These are phyloP conservation scores for Dendroctonus ponderosae DNA, from an alignment of 1,140 invertebrate genomes.

Conservation along the genomic window DNA sequence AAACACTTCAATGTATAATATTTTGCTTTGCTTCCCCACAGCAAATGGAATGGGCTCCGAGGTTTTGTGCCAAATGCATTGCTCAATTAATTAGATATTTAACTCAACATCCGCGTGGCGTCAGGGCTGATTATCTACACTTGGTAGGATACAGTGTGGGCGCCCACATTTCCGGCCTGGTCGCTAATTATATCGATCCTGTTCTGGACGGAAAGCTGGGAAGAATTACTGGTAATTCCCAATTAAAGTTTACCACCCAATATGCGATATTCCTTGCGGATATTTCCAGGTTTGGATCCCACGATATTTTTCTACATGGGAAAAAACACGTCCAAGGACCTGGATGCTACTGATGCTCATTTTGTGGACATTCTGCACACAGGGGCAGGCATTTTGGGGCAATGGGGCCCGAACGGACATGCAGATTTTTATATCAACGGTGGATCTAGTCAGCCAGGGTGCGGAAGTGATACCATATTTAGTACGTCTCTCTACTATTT, in stretches of 20 bases:
- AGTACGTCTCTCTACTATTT: slow-evolving; percentile 58
- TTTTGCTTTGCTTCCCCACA: neutral
- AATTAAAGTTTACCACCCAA: neutral
- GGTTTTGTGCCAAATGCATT: slow-evolving; percentile 76
- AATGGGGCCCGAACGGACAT: slow-evolving; percentile 83
- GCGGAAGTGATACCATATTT: slow-evolving; percentile 73
- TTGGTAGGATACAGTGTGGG: slow-evolving; percentile 83
- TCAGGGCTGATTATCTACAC: slow-evolving; percentile 71
- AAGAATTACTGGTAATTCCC: slow-evolving; percentile 68
- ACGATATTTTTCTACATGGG: slow-evolving; percentile 82
- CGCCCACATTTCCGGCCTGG: slow-evolving; percentile 79
- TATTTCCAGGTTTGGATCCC: slow-evolving; percentile 68
- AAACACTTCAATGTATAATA: too few species aligned
- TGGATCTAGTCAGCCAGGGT: slow-evolving; percentile 83
- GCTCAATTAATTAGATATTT: slow-evolving; percentile 78
- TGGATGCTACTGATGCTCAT: slow-evolving; percentile 79
- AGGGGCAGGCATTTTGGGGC: slow-evolving; percentile 78
- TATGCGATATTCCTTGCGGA: slow-evolving; percentile 1
- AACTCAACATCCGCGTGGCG: slow-evolving; percentile 70
- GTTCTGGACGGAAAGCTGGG: slow-evolving; percentile 65
- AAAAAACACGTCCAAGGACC: slow-evolving; percentile 72
- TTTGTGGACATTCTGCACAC: slow-evolving; percentile 90
- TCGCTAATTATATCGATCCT: slow-evolving; percentile 71
- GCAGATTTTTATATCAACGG: slow-evolving; percentile 90
- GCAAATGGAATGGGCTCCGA: slow-evolving; percentile 79